A percentile compares a stretch with the other conserved stretches of the same genome.
phyloP scores from a whole-genome alignment of 1,140 invertebrate genomes.

The Calephelis nemesis region DNA sequence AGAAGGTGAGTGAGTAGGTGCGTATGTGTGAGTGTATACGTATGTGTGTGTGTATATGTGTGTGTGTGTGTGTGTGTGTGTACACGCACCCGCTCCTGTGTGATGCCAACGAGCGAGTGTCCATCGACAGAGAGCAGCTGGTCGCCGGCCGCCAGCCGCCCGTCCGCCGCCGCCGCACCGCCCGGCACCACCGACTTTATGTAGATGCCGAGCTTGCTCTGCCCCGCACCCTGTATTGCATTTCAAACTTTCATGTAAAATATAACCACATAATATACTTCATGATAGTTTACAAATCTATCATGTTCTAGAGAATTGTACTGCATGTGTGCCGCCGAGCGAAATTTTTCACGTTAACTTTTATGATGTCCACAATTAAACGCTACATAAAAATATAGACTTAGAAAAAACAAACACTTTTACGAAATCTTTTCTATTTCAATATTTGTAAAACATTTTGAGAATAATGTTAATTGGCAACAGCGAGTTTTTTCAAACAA shows the following conservation, averaged over 20 bases:
- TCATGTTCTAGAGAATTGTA: too few relatives aligned
- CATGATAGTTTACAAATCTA: background rate
- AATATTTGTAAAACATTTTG: too few relatives aligned
- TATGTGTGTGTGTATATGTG: background rate
- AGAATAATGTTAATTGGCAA: too few relatives aligned
- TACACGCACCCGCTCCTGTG: slow-evolving; percentile 87
- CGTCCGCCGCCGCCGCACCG: slow-evolving; percentile 96
- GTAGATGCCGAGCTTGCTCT: slow-evolving; percentile 96
- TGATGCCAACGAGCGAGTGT: slow-evolving; percentile 96
- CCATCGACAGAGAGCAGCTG: slow-evolving; percentile 98
- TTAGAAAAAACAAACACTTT: too few relatives aligned
- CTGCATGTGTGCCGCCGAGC: too few relatives aligned
- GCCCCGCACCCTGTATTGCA: slow-evolving; percentile 87
- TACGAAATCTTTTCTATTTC: too few relatives aligned
- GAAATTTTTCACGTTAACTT: too few relatives aligned
- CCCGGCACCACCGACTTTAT: slow-evolving; percentile 98
- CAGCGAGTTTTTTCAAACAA: too few relatives aligned
- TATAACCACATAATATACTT: background rate
- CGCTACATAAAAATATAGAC: too few relatives aligned
- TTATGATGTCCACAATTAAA: too few relatives aligned
- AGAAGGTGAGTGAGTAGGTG: background rate
- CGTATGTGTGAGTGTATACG: background rate
- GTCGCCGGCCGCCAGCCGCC: slow-evolving; percentile 96
- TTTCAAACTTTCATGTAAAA: too few relatives aligned
- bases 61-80: too few relatives aligned